Percentiles rank a stretch among this genome's conserved stretches.
Conservation (phyloP, 2,797 vertebrate genomes). For the Ispidina lecontei region DNA sequence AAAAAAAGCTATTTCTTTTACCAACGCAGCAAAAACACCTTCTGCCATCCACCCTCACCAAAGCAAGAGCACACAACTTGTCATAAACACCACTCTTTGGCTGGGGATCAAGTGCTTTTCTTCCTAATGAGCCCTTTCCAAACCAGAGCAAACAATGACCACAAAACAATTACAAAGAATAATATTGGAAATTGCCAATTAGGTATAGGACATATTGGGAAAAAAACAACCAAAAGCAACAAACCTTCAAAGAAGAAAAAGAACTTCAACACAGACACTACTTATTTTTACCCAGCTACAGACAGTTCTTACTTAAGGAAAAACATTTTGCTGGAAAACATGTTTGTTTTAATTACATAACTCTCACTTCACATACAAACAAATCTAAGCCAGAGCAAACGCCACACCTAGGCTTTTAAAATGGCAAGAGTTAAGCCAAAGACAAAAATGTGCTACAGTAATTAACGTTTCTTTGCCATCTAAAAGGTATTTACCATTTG, state of each 20-base stretch:
- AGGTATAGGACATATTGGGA: background rate
- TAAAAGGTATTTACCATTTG: background rate
- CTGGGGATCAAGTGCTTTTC: background rate
- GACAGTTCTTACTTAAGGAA: background rate
- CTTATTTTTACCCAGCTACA: background rate
- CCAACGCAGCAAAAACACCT: background rate
- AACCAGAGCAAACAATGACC: background rate
- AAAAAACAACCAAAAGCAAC: background rate
- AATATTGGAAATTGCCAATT: background rate
- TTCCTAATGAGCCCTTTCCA: background rate
- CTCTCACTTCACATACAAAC: conserved; percentile 17
- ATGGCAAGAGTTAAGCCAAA: background rate
- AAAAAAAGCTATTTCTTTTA: background rate
- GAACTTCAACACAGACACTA: background rate
- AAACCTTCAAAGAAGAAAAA: background rate
- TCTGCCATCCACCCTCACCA: background rate
- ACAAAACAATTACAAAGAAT: background rate
- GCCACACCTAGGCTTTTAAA: background rate
- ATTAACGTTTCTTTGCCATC: background rate
- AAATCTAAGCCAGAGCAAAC: background rate
- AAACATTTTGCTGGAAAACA: conserved; percentile 14
- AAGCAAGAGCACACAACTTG: background rate
- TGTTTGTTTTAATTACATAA: conserved; percentile 12
- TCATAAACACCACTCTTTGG: background rate
- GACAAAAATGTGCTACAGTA: background rate